These are phyloP conservation scores for Holacanthella duospinosa DNA, from an alignment of 2,888 invertebrate genomes.

Conservation along the genomic window DNA sequence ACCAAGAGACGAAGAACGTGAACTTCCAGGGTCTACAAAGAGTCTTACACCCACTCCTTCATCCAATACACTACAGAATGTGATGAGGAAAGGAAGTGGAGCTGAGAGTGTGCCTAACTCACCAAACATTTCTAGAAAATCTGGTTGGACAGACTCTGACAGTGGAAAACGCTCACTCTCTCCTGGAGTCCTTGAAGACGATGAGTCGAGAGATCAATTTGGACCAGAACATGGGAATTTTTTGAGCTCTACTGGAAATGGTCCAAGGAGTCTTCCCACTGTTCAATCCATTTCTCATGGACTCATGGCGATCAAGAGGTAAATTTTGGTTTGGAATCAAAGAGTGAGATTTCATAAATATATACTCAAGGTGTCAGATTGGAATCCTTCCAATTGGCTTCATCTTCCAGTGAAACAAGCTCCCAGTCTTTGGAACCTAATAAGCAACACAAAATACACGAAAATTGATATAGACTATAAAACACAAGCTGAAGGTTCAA, in stretches of 20 bases:
- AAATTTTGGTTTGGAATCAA: too few relatives aligned
- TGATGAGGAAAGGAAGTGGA: constrained; percentile 41
- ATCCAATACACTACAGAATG: too few relatives aligned
- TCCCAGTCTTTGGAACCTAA: too few relatives aligned
- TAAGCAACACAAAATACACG: too few relatives aligned
- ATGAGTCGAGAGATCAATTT: constrained; percentile 32
- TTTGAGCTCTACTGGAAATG: constrained; percentile 20
- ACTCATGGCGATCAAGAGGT: constrained; percentile 36
- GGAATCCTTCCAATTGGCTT: too few relatives aligned
- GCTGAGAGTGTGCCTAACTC: constrained; percentile 47
- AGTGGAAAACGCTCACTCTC: constrained; percentile 31
- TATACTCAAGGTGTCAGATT: too few relatives aligned
- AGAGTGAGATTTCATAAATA: too few relatives aligned
- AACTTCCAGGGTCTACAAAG: constrained; percentile 58
- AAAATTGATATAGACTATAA: too few relatives aligned
- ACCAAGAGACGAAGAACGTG: constrained; percentile 45
- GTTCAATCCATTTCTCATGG: constrained; percentile 36
- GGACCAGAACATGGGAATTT: constrained; percentile 23
- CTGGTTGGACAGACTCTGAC: constrained; percentile 23
- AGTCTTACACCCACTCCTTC: constrained; percentile 44
- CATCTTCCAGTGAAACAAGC: too few relatives aligned
- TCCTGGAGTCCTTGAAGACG: constrained; percentile 30
- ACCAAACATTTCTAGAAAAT: constrained; percentile 39
- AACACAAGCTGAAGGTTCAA: too few relatives aligned
- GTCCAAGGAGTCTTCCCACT: constrained; percentile 35